Evolutionary conservation across 2,888 invertebrate genomes (phyloP).

Genomic region (Ochropleura plecta): DNA sequence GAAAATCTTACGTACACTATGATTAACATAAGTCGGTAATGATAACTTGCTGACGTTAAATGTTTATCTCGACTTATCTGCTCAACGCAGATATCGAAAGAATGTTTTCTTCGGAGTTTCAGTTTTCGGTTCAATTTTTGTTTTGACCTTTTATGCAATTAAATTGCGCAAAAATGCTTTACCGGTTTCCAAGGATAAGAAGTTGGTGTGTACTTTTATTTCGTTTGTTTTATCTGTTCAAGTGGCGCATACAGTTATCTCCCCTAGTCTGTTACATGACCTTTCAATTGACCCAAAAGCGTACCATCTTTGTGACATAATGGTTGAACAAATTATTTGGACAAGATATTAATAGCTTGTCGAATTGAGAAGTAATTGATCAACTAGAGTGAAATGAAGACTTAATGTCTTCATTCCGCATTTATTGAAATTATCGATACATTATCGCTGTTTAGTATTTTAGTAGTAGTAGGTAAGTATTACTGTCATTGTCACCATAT

Average conservation of each 20-base stretch:
- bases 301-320: slow-evolving; percentile 77
- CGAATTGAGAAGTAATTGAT: slow-evolving; percentile 47
- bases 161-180: slow-evolving; percentile 48
- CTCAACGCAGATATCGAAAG: slow-evolving; percentile 44
- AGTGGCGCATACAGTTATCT: slow-evolving; percentile 75
- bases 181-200: slow-evolving; percentile 67
- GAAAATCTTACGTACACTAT: slow-evolving; percentile 56
- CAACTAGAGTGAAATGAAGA: slow-evolving; percentile 11
- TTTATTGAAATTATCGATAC: too few relatives aligned
- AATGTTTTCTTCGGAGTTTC: slow-evolving; percentile 2
- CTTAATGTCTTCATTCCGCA: too few relatives aligned
- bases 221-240: slow-evolving; percentile 63
- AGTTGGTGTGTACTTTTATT: slow-evolving; percentile 53
- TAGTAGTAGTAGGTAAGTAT: not conserved
- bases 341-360: slow-evolving; percentile 51
- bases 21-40: slow-evolving; percentile 41
- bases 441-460: too few relatives aligned
- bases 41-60: slow-evolving; percentile 59
- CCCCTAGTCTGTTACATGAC: slow-evolving; percentile 75
- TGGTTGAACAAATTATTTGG: slow-evolving; percentile 68
- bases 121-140: slow-evolving; percentile 23
- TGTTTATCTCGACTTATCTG: slow-evolving; percentile 68
- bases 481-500: not conserved
- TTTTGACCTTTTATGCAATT: slow-evolving; percentile 55
- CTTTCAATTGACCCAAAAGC: slow-evolving; percentile 82